Evolutionary conservation across 2,888 invertebrate species (phyloP), one percentile per base, ranked within the genome.

Genomic region (Drosophila recens): DNA sequence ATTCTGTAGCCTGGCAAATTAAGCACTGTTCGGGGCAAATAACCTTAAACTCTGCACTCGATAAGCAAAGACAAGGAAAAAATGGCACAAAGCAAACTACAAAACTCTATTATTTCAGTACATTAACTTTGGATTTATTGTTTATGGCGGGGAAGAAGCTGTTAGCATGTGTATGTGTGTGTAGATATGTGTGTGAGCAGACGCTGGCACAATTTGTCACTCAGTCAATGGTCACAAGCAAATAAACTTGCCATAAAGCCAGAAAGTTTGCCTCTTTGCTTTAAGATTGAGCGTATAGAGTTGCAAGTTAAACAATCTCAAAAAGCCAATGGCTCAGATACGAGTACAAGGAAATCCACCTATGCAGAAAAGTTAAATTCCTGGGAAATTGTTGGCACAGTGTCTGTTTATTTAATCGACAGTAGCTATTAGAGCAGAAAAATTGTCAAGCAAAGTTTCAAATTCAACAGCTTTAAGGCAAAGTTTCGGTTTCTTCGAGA

Each of bases 121-220:
- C 84, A 84, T 87, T 84, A 85, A 80, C 68, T 80, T 77, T 67
- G 69, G 73, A 84, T 87, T 87, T 84, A 87, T 87, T 87, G 85
- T 82, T 82, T 80, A 84, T 80, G 82, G 70, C 64, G 48, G 30
- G 13, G 8, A 10, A 53, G 56, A 34, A 52, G 52, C 36, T 53
- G 33, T 42, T 8, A 45, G 10, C 36, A 10, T 52, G 15, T 43
- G 10, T 11, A 9, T 43, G n/a, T 27, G 52, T 42, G 38, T 40
- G 45, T 27, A 27, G 5, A 27, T 62, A 38, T 54, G 49, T 52
- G 45, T 36, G 34, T 36, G 4, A 45, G 45, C 40, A 38, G 57
- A 54, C 38, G 15, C 43, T 62, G 64, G 45, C 46, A 33, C 69
- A 54, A 65, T 78, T 78, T 76, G 59, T 74, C 76, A 74, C 57